These are phyloP conservation scores for Pogonomyrmex barbatus DNA, from an alignment of 1,140 invertebrate genomes.

Conservation along the genomic window DNA sequence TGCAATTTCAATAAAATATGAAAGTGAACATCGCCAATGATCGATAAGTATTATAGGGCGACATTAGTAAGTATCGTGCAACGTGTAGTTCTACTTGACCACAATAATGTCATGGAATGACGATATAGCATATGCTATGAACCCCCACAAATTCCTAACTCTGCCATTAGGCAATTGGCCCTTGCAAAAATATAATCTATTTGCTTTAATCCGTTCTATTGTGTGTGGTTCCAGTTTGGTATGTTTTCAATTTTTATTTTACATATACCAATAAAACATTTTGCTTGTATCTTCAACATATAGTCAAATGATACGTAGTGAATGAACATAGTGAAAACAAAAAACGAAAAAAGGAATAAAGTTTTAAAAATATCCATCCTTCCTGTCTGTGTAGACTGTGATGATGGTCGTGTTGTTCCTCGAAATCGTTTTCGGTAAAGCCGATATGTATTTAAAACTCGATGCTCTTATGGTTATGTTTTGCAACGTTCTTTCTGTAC, in stretches of 20 bases:
- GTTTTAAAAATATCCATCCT: not conserved
- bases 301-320: not conserved
- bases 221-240: not conserved
- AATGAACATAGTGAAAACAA: not conserved
- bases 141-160: constrained; percentile 21
- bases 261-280: not conserved
- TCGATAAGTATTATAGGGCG: not conserved
- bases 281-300: not conserved
- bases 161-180: constrained; percentile 63
- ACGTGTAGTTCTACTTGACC: not conserved
- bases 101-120: constrained; percentile 1
- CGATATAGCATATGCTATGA: constrained; percentile 46
- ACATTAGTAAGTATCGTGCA: not conserved
- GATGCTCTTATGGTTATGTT: constrained; percentile 17
- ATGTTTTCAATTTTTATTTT: not conserved
- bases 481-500: constrained; percentile 20
- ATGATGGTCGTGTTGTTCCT: not conserved
- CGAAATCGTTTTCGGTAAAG: constrained; percentile 10
- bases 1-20: not conserved
- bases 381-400: not conserved
- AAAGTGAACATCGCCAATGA: not conserved
- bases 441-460: constrained; percentile 3
- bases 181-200: constrained; percentile 21
- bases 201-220: not conserved
- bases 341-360: not conserved